Conservation (phyloP, 2,113 vertebrate species). For the Gymnogyps californianus region DNA sequence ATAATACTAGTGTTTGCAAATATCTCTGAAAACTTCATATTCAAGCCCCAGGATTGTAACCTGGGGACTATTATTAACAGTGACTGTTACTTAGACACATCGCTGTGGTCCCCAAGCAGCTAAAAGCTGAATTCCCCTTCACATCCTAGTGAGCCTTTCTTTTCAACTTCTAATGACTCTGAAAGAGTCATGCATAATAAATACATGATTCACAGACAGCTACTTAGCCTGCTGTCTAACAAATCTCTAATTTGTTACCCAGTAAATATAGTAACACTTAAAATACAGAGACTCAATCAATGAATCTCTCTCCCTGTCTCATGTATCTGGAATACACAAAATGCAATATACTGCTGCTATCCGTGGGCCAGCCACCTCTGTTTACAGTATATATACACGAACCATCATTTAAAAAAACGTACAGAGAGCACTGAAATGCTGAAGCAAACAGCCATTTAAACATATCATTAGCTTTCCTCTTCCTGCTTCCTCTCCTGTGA, state of each 20-base stretch:
- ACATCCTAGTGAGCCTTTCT: not conserved
- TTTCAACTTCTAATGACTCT: constrained; percentile 33
- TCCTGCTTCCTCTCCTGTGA: not conserved
- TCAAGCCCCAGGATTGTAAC: not conserved
- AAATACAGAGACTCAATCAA: constrained; percentile 58
- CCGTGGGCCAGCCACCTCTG: not conserved
- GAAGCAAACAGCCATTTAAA: not conserved
- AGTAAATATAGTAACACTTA: constrained; percentile 66
- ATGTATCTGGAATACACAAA: not conserved
- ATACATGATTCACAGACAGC: constrained; percentile 43
- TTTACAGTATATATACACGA: not conserved
- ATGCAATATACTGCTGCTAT: not conserved
- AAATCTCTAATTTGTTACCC: constrained; percentile 58
- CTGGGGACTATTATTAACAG: not conserved
- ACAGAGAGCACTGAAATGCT: not conserved
- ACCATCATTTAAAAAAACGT: not conserved
- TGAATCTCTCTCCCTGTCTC: not conserved
- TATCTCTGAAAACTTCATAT: not conserved
- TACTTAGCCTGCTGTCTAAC: constrained; percentile 53
- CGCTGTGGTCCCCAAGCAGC: not conserved
- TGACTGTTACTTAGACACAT: not conserved
- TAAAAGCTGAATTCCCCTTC: not conserved
- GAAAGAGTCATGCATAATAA: constrained; percentile 44
- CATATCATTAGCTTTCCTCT: not conserved
- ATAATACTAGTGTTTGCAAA: not conserved